Conservation (phyloP, 2,797 vertebrate species). For the Leontopithecus rosalia region DNA sequence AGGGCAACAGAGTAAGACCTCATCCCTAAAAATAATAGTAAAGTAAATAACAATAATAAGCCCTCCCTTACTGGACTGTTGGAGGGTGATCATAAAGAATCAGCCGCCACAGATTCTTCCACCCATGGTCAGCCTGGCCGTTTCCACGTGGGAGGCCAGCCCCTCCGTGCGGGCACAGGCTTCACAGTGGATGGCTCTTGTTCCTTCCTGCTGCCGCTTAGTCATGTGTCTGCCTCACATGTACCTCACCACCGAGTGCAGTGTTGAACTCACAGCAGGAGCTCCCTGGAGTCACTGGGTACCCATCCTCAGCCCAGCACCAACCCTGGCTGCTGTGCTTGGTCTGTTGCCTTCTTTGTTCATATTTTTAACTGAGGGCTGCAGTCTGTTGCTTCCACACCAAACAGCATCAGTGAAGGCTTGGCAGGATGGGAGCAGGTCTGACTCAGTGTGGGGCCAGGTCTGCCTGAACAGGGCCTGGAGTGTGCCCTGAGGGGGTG, state of each 20-base stretch:
- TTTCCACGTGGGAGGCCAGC: accelerated
- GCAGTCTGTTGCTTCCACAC: background rate
- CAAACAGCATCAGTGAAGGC: background rate
- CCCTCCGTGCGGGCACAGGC: background rate
- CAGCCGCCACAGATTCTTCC: background rate
- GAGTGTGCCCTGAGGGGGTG: too few species aligned
- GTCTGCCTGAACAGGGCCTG: background rate
- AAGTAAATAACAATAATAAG: background rate
- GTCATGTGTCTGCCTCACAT: background rate
- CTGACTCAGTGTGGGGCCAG: background rate
- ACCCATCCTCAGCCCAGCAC: background rate
- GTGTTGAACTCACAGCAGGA: too few species aligned
- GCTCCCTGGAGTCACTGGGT: accelerated
- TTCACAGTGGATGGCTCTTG: accelerated
- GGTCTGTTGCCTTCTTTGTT: background rate
- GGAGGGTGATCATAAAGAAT: background rate
- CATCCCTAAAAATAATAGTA: background rate
- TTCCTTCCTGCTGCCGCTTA: background rate
- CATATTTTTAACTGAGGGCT: background rate
- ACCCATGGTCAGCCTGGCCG: accelerated
- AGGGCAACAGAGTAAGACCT: background rate
- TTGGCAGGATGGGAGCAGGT: too few species aligned
- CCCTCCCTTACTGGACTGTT: too few species aligned
- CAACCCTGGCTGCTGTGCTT: too few species aligned
- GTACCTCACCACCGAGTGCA: background rate